phyloP scores from a whole-genome alignment of 2,113 vertebrate genomes.

The Tautogolabrus adspersus region DNA sequence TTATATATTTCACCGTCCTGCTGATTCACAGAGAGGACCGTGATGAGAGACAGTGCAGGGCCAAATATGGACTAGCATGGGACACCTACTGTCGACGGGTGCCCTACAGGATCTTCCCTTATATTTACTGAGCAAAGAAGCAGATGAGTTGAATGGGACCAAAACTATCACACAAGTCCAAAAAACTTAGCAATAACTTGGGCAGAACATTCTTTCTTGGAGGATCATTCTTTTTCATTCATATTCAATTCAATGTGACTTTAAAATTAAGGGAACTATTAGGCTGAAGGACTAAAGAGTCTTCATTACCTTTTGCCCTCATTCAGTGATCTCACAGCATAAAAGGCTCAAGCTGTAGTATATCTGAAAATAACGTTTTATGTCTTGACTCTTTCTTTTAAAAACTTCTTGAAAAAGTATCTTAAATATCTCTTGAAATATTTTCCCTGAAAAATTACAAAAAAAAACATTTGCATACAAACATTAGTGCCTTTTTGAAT shows the following conservation, averaged over 20 bases:
- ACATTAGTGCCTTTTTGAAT: constrained; percentile 39
- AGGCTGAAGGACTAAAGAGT: not conserved
- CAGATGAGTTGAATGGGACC: not conserved
- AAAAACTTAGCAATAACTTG: constrained; percentile 25
- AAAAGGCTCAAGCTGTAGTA: too few relatives aligned
- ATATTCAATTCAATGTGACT: too few relatives aligned
- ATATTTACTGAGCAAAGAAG: constrained; percentile 86
- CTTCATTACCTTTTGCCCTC: too few relatives aligned
- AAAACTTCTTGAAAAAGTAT: not conserved
- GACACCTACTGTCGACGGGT: constrained; percentile 88
- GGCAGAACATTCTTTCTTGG: constrained; percentile 3
- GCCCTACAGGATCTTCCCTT: constrained; percentile 91
- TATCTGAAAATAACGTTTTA: too few relatives aligned
- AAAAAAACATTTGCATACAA: not conserved
- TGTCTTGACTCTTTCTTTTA: too few relatives aligned
- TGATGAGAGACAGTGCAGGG: constrained; percentile 88
- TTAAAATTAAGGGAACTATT: not conserved
- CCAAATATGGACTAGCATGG: constrained; percentile 90
- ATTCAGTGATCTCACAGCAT: too few relatives aligned
- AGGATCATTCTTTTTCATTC: not conserved
- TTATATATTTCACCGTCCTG: constrained; percentile 87
- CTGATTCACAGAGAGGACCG: constrained; percentile 90
- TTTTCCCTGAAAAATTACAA: too few relatives aligned
- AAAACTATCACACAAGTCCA: constrained; percentile 1
- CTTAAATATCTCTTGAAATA: not conserved